phyloP scores from a whole-genome alignment of 2,888 invertebrate species.

The Philereme transversata region DNA sequence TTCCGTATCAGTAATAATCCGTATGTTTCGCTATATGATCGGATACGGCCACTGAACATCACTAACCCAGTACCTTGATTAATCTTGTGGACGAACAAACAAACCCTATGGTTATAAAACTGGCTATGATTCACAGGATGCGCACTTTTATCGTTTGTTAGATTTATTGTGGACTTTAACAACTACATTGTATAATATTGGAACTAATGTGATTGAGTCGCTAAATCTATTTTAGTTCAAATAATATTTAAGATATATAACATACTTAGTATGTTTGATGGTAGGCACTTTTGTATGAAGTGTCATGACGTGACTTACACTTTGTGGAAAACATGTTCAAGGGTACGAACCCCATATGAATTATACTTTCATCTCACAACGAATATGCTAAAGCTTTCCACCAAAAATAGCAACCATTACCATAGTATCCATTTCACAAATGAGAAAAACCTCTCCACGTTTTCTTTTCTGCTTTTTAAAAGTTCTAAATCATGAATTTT shows the following conservation, averaged over 20 bases:
- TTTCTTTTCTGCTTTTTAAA: constrained; percentile 17
- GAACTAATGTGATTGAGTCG: constrained; percentile 25
- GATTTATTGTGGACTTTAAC: constrained; percentile 37
- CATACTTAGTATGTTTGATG: too few relatives aligned
- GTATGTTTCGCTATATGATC: neutral
- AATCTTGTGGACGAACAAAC: constrained; percentile 41
- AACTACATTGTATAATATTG: constrained; percentile 18
- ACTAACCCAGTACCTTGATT: constrained; percentile 34
- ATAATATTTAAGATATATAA: too few relatives aligned
- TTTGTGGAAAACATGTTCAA: too few relatives aligned
- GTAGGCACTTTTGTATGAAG: too few relatives aligned
- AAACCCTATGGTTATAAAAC: constrained; percentile 43
- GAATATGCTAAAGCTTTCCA: constrained; percentile 5
- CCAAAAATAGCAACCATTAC: constrained; percentile 36
- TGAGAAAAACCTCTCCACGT: constrained; percentile 19
- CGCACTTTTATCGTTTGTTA: constrained; percentile 33
- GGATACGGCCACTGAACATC: constrained; percentile 14
- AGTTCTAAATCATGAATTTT: constrained; percentile 44
- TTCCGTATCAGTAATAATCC: too few relatives aligned
- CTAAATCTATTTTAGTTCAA: neutral
- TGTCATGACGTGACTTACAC: too few relatives aligned
- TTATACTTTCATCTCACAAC: constrained; percentile 3
- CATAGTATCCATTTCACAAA: constrained; percentile 36
- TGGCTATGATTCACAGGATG: constrained; percentile 37
- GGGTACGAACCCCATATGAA: neutral